Evolutionary conservation across 2,113 vertebrate genomes (phyloP).

Genomic region (Nothobranchius furzeri): DNA sequence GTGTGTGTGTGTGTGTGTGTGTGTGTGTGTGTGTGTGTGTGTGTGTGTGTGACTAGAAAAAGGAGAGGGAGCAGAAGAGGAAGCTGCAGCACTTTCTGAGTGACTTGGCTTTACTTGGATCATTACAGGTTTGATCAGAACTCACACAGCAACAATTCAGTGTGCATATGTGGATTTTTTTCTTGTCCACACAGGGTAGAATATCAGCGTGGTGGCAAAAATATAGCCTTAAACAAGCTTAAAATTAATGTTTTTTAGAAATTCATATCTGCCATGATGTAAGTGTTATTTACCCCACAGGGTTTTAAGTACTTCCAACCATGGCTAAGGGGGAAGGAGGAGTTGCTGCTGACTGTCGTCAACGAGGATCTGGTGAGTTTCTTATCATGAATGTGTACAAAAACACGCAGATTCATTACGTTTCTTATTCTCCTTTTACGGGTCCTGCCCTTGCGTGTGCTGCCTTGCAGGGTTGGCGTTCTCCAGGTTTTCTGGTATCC

Average conservation of each 20-base stretch:
- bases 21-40: background rate
- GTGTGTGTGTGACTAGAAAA: constrained; percentile 50
- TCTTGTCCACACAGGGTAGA: no score
- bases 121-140: constrained; percentile 68
- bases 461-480: constrained; percentile 70
- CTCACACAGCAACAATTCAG: background rate
- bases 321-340: constrained; percentile 83
- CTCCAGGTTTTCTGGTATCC: constrained; percentile 74
- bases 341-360: constrained; percentile 80
- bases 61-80: constrained; percentile 73
- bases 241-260: no score
- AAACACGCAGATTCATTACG: background rate
- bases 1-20: constrained; percentile 1
- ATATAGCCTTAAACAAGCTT: no score
- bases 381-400: background rate
- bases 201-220: no score
- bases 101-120: constrained; percentile 78
- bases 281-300: constrained; percentile 40
- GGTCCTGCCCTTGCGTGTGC: background rate
- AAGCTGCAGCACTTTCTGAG: constrained; percentile 76
- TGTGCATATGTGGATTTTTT: background rate
- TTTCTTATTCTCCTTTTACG: rapidly evolving
- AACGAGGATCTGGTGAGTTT: constrained; percentile 81
- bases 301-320: constrained; percentile 85
- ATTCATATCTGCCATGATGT: no score